Conservation (phyloP, 2,113 vertebrate species). For the Capricornis sumatraensis region DNA sequence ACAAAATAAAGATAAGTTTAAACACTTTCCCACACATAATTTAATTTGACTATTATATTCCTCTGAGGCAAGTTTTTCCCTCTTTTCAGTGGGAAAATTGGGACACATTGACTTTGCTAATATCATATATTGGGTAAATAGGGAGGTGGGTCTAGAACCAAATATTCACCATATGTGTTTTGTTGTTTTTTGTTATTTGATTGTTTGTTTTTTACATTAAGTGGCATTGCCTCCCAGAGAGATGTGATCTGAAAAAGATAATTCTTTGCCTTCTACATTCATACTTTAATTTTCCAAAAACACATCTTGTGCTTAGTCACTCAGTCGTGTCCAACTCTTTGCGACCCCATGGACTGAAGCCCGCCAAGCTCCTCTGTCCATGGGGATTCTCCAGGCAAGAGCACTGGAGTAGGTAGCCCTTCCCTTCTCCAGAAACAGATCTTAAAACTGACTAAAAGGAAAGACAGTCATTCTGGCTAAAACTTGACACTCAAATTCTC, state of each 20-base stretch:
- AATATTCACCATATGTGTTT: neutral
- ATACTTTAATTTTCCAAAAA: neutral
- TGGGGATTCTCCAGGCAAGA: neutral
- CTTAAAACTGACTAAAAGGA: neutral
- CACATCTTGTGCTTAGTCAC: neutral
- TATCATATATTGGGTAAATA: neutral
- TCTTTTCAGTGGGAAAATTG: neutral
- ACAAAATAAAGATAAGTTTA: neutral
- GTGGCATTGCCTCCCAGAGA: neutral
- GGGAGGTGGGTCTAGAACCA: neutral
- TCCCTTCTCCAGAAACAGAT: neutral
- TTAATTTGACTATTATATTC: neutral
- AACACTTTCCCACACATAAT: neutral
- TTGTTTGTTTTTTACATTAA: neutral
- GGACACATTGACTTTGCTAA: neutral
- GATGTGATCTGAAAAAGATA: neutral
- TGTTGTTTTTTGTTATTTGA: neutral
- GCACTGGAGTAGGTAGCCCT: neutral
- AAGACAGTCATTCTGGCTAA: neutral
- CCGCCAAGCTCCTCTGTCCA: neutral
- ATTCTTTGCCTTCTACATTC: neutral
- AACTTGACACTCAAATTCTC: conserved; percentile 15
- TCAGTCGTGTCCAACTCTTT: neutral
- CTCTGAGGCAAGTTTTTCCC: neutral
- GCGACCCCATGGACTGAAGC: neutral